phyloP scores from a whole-genome alignment of 2,113 vertebrate species.

The Leptobrachium leishanense region DNA sequence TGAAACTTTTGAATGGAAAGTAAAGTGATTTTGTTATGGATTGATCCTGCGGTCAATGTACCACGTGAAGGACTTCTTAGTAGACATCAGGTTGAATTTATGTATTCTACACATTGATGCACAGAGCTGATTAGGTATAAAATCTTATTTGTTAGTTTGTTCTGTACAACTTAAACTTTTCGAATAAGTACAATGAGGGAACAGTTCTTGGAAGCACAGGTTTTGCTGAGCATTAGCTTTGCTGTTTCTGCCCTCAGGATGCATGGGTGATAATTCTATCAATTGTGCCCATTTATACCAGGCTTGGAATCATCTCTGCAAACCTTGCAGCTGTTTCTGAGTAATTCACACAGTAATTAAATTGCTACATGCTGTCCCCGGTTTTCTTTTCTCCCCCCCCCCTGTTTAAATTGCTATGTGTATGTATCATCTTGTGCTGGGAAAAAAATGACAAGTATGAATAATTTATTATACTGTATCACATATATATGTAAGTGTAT shows the following conservation, averaged over 20 bases:
- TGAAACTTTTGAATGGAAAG: too few relatives aligned
- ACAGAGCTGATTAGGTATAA: too few relatives aligned
- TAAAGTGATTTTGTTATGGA: too few relatives aligned
- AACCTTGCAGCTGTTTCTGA: slow-evolving; percentile 61
- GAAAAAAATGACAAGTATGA: neutral
- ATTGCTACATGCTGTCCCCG: slow-evolving; percentile 61
- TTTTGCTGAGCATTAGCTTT: slow-evolving; percentile 53
- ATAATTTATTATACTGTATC: slow-evolving; percentile 26
- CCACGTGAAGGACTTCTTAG: too few relatives aligned
- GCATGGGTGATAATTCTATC: slow-evolving; percentile 57
- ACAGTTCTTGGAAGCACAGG: slow-evolving; percentile 44
- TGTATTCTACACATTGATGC: neutral
- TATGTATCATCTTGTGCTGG: neutral
- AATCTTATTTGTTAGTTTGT: neutral
- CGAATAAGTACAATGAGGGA: slow-evolving; percentile 54
- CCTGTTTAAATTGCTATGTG: slow-evolving; percentile 1
- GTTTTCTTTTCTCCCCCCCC: slow-evolving; percentile 50
- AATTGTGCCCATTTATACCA: slow-evolving; percentile 50
- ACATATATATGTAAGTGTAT: neutral
- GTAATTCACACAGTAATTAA: slow-evolving; percentile 61
- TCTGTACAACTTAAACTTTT: slow-evolving; percentile 29
- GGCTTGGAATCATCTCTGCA: slow-evolving; percentile 58
- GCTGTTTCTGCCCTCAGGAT: slow-evolving; percentile 57
- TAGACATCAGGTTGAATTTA: too few relatives aligned
- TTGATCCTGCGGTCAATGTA: too few relatives aligned